Conservation (phyloP, 1,140 invertebrate genomes). For the Aphis craccivora region DNA sequence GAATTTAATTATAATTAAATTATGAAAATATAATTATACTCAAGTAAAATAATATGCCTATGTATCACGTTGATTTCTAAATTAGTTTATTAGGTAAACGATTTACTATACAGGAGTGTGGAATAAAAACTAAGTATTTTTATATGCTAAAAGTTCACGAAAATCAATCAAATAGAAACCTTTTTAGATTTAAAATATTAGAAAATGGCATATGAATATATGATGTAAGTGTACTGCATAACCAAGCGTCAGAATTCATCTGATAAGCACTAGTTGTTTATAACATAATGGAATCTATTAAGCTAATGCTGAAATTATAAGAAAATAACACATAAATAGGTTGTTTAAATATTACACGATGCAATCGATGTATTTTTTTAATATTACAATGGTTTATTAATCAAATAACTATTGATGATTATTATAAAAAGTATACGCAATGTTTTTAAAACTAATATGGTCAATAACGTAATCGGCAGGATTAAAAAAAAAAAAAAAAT, state of each 20-base stretch:
- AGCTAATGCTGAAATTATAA: neutral
- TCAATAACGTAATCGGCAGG: neutral
- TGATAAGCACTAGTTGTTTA: neutral
- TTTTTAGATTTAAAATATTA: slow-evolving; percentile 4
- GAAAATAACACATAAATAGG: neutral
- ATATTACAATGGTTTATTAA: neutral
- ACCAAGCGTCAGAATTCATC: neutral
- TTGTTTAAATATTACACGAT: neutral
- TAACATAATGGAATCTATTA: neutral
- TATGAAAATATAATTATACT: neutral
- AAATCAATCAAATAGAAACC: neutral
- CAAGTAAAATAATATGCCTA: neutral
- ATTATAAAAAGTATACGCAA: neutral
- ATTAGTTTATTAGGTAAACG: neutral
- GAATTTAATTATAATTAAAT: neutral
- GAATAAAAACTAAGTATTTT: neutral
- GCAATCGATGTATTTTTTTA: neutral
- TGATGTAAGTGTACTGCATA: neutral
- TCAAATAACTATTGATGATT: neutral
- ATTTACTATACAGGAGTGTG: neutral
- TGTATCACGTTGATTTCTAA: neutral
- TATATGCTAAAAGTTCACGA: neutral
- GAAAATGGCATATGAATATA: neutral
- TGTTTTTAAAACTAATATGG: neutral
- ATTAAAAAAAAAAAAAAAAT: neutral